Evolutionary conservation across 2,797 vertebrate species (phyloP).

Genomic region (Oryzias sinensis): DNA sequence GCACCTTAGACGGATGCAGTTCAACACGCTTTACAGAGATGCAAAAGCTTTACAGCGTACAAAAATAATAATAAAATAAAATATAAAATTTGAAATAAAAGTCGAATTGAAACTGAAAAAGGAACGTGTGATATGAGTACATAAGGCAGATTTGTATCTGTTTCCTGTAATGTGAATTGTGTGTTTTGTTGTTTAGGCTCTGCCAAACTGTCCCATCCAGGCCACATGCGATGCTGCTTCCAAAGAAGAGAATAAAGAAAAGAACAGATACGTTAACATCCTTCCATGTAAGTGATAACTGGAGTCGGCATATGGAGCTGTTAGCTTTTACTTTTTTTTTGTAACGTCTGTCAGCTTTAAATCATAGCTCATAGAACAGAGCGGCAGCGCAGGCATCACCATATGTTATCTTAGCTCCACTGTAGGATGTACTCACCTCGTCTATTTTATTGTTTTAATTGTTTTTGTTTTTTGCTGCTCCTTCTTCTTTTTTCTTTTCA

Average conservation of each 20-base stretch:
- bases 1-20: too few relatives aligned
- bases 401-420: background rate
- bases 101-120: background rate
- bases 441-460: background rate
- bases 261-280: conserved; percentile 99
- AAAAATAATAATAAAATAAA: too few relatives aligned
- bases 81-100: background rate
- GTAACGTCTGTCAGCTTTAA: background rate
- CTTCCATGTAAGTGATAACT: conserved; percentile 87
- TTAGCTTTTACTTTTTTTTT: background rate
- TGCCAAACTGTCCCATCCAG: conserved; percentile 95
- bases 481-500: conserved; percentile 48
- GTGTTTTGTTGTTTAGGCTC: conserved; percentile 76
- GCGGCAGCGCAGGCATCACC: background rate
- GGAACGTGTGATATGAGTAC: background rate
- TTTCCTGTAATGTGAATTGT: conserved; percentile 7
- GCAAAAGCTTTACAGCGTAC: too few relatives aligned
- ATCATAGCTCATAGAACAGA: background rate
- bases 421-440: background rate
- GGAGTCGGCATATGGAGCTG: conserved; percentile 1
- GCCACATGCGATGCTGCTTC: conserved; percentile 95
- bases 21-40: too few relatives aligned
- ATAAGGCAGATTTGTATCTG: background rate
- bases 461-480: too few relatives aligned
- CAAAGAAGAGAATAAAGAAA: conserved; percentile 99